Conservation (phyloP, 2,888 invertebrate species). For the Lomographa bimaculata region DNA sequence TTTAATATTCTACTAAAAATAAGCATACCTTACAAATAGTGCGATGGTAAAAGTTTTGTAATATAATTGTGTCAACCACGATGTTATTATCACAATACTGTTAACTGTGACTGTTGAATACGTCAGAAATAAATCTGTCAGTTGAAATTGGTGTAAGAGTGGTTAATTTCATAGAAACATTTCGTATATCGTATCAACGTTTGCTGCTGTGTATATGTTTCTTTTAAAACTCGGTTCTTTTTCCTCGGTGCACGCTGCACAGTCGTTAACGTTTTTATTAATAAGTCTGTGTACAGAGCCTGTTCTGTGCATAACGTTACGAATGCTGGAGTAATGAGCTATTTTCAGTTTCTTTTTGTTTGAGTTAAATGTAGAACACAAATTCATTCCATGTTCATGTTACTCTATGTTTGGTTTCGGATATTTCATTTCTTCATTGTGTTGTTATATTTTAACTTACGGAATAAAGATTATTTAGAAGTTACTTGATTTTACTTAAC, state of each 20-base stretch:
- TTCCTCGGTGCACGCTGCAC: conserved; percentile 4
- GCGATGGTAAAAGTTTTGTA: no score
- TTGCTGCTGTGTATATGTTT: conserved; percentile 10
- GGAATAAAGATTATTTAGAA: no score
- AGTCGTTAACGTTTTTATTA: conserved; percentile 23
- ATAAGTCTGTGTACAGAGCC: conserved; percentile 13
- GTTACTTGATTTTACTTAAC: no score
- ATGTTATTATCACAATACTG: no score
- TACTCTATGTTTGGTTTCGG: no score
- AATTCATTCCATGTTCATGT: conserved; percentile 2
- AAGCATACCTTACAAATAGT: no score
- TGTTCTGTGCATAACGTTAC: conserved; percentile 11
- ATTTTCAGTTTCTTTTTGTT: conserved; percentile 16
- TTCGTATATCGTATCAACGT: no score
- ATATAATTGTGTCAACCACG: no score
- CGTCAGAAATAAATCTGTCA: neutral
- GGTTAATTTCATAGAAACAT: neutral
- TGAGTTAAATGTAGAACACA: conserved; percentile 4
- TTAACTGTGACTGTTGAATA: no score
- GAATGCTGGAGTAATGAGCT: conserved; percentile 10
- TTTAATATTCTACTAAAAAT: no score
- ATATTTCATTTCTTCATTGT: no score
- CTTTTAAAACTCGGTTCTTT: conserved; percentile 4
- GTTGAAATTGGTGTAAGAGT: neutral
- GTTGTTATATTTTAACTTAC: no score